Evolutionary conservation across 2,888 invertebrate species (phyloP).

Genomic region (Oscheius sp.): DNA sequence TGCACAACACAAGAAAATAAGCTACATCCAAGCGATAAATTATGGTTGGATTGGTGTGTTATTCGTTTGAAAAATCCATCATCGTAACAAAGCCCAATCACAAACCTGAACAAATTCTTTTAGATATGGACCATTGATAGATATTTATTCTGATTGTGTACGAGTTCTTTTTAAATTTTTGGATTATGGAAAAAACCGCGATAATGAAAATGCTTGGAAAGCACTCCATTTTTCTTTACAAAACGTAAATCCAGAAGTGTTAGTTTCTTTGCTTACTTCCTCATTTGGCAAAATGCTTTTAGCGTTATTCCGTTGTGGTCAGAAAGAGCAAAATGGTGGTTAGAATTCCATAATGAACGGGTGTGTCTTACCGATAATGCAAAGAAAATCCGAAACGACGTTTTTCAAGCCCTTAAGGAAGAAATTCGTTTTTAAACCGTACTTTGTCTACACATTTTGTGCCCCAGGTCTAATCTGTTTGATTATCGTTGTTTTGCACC

Average conservation of each 20-base stretch:
- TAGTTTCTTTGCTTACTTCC: neutral
- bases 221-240: neutral
- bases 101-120: neutral
- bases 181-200: conserved; percentile 3
- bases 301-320: conserved; percentile 4
- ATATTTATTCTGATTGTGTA: neutral
- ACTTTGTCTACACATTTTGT: too few species aligned
- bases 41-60: conserved; percentile 11
- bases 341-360: neutral
- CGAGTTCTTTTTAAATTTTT: conserved; percentile 2
- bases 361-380: too few species aligned
- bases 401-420: too few species aligned
- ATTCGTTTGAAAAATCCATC: neutral
- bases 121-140: neutral
- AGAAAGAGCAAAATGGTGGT: conserved; percentile 9
- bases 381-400: too few species aligned
- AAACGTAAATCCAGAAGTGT: neutral
- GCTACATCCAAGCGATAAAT: neutral
- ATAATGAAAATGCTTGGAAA: neutral
- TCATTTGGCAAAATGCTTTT: neutral
- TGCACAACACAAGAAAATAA: neutral
- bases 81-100: neutral
- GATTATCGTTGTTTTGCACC: too few species aligned
- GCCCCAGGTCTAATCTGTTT: too few species aligned
- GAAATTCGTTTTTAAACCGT: too few species aligned